Evolutionary conservation across 2,888 invertebrate species (phyloP).

Genomic region (Andrena fulva): DNA sequence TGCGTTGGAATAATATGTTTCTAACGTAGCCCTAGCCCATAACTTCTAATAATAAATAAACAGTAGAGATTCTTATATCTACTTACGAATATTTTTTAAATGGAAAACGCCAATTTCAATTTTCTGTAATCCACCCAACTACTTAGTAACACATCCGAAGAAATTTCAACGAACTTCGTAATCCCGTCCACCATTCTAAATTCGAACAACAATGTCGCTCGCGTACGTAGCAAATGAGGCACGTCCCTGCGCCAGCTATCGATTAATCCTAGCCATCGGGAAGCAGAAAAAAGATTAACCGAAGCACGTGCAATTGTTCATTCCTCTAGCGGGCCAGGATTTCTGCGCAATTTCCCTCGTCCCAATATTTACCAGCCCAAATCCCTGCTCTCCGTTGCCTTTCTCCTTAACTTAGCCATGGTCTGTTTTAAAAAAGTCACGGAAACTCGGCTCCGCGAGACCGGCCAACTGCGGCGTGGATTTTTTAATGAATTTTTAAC

Average conservation of each 20-base stretch:
- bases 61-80: too few species aligned
- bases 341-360: constrained; percentile 44
- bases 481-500: constrained; percentile 81
- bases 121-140: background rate
- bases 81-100: too few species aligned
- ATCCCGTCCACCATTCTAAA: too few species aligned
- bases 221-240: background rate
- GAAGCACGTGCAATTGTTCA: background rate
- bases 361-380: constrained; percentile 24
- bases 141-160: background rate
- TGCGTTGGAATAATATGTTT: too few species aligned
- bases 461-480: constrained; percentile 21
- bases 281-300: background rate
- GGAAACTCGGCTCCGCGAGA: constrained; percentile 21
- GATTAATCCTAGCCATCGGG: too few species aligned
- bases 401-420: constrained; percentile 33
- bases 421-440: constrained; percentile 35
- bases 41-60: too few species aligned
- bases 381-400: background rate
- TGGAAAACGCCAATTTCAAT: background rate
- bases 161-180: too few species aligned
- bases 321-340: constrained; percentile 27
- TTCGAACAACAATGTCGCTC: too few species aligned
- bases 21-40: too few species aligned
- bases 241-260: background rate